Conservation (phyloP, 35 echinoderm and acorn worm species). For the Anneissia japonica region DNA sequence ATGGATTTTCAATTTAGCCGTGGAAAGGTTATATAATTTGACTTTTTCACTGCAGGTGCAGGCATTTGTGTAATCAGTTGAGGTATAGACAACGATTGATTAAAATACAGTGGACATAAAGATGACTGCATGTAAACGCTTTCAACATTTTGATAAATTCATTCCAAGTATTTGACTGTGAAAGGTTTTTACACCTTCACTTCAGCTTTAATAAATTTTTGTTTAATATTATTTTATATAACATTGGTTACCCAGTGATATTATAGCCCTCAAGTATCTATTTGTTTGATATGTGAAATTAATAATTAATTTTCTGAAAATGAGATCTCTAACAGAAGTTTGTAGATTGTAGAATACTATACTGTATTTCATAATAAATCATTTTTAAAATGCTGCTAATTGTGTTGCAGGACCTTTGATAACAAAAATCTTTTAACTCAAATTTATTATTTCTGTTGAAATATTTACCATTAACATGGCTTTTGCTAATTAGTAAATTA, state of each 20-base stretch:
- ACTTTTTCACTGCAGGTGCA: too few relatives aligned
- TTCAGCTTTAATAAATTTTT: not conserved
- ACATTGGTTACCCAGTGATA: not conserved
- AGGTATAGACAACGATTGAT: too few relatives aligned
- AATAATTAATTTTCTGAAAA: not conserved
- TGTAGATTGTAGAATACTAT: too few relatives aligned
- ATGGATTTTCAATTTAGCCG: too few relatives aligned
- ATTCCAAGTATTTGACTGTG: not conserved
- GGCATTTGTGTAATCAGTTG: too few relatives aligned
- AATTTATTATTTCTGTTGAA: not conserved
- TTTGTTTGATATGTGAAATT: not conserved
- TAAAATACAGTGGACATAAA: too few relatives aligned
- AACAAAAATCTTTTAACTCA: not conserved
- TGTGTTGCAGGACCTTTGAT: not conserved
- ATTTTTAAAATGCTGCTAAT: not conserved
- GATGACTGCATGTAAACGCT: too few relatives aligned
- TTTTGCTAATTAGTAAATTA: too few relatives aligned
- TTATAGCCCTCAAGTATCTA: not conserved
- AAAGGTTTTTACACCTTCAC: not conserved
- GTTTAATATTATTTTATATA: not conserved
- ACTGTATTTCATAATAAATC: not conserved
- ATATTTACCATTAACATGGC: too few relatives aligned
- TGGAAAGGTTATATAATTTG: too few relatives aligned
- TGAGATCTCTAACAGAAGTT: not conserved
- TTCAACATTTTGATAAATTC: not conserved